Base-by-base conservation (phyloP, 2,113 vertebrate genomes). In the Loxodonta africana region DNA sequence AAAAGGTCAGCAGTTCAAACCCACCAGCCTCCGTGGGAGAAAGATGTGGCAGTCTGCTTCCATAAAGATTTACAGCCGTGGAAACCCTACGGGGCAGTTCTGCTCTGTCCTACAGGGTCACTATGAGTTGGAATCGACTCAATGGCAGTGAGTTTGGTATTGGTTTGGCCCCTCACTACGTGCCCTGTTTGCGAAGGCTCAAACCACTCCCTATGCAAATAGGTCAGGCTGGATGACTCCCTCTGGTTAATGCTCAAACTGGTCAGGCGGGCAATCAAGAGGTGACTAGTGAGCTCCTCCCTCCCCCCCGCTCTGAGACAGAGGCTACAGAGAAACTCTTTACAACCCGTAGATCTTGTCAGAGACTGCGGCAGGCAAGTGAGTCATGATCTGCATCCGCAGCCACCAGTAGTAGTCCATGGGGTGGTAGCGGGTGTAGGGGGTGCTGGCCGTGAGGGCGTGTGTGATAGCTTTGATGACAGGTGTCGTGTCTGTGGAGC, bases 321-420 rank as follows among this genome's bases (percentile, higher is more conserved):
- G 51, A 46, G 74, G 0, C 51, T 83, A 57, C 0, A 0, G 0
- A 8, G 69, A 48, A 88, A 69, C 51, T 44, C 53, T 57, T 99
- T 98, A 99, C 37, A 98, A 98, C 69, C 99, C 98, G 44, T 99
- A 99, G 98, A 99, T 98, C 91, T 94, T 98, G 83, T 99, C 98
- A 0, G 99, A 98, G 53, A 99, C 91, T 8, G 98, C 99, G 0
- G 98, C 99, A 0, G 99, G 99, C 96, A 99, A 95, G 97, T 99
- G 99, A 0, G 99, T 99, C 98, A 99, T 98, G 97, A 99, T 97
- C 98, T 99, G 99, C 99, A 99, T 99, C 25, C 98, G 98, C 88
- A 99, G 95, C 99, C 99, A 99, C 99, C 99, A 99, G 98, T 99
- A 99, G 98, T 99, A 99, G 98, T 99, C 99, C 99, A 99, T 99